Conservation (phyloP, 1,140 invertebrate species). For the Ceratina japonica region DNA sequence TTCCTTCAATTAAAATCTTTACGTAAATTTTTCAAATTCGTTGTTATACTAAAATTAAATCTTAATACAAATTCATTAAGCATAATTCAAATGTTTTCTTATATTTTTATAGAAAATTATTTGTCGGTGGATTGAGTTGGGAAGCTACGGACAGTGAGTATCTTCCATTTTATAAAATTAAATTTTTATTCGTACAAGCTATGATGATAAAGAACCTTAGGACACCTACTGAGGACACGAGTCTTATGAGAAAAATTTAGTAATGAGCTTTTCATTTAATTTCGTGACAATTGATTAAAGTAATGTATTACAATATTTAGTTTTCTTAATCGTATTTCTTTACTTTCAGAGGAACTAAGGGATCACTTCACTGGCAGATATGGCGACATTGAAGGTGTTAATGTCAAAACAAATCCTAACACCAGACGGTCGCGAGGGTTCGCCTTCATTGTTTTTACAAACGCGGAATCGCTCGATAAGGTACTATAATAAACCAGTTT, state of each 20-base stretch:
- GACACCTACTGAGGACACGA: conserved; percentile 75
- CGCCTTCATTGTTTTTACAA: conserved; percentile 96
- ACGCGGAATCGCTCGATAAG: conserved; percentile 93
- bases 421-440: conserved; percentile 95
- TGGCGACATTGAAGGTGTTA: conserved; percentile 95
- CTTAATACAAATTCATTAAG: background rate
- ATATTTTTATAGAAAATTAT: conserved; percentile 94
- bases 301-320: background rate
- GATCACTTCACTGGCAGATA: conserved; percentile 94
- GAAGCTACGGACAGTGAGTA: conserved; percentile 98
- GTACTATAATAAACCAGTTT: conserved; percentile 77
- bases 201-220: conserved; percentile 61
- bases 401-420: conserved; percentile 95
- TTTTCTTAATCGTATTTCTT: conserved; percentile 46
- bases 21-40: no score
- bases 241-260: conserved; percentile 69
- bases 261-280: conserved; percentile 32
- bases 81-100: conserved; percentile 49
- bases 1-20: no score
- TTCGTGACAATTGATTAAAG: no score
- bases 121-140: conserved; percentile 98
- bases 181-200: conserved; percentile 54
- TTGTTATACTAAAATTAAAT: no score
- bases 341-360: conserved; percentile 92
- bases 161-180: conserved; percentile 30